Conservation (phyloP, 2,888 invertebrate species). For the Kryphioiulus occultus region DNA sequence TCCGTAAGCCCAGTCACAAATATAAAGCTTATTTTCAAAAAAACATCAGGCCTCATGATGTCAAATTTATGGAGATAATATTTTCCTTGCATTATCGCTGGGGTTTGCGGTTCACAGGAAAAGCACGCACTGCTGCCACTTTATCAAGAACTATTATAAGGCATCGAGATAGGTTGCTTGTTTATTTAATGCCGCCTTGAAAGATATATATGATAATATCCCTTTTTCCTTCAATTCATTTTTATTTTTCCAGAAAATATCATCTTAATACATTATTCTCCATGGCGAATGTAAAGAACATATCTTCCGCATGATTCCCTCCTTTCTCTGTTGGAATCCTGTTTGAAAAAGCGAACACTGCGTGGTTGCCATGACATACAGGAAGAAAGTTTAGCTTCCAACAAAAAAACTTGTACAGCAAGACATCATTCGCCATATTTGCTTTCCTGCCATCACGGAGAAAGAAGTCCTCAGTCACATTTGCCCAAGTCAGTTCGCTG, state of each 20-base stretch:
- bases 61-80: conserved; percentile 22
- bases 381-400: not conserved
- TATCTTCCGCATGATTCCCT: conserved; percentile 15
- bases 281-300: not conserved
- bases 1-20: not conserved
- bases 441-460: not conserved
- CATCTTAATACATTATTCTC: not conserved
- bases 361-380: not conserved
- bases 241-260: conserved; percentile 18
- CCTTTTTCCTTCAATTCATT: conserved; percentile 14
- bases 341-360: not conserved
- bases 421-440: not conserved
- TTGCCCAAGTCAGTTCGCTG: not conserved
- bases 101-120: conserved; percentile 29
- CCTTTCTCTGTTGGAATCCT: not conserved
- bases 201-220: conserved; percentile 10
- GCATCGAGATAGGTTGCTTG: not conserved
- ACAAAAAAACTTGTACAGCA: not conserved
- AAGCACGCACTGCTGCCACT: conserved; percentile 30
- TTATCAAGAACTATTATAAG: conserved; percentile 17
- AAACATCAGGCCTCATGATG: not conserved
- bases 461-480: not conserved
- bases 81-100: conserved; percentile 18
- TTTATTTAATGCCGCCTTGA: not conserved
- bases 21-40: not conserved